Conservation (phyloP, 2,797 vertebrate genomes). For the Acropternis orthonyx region DNA sequence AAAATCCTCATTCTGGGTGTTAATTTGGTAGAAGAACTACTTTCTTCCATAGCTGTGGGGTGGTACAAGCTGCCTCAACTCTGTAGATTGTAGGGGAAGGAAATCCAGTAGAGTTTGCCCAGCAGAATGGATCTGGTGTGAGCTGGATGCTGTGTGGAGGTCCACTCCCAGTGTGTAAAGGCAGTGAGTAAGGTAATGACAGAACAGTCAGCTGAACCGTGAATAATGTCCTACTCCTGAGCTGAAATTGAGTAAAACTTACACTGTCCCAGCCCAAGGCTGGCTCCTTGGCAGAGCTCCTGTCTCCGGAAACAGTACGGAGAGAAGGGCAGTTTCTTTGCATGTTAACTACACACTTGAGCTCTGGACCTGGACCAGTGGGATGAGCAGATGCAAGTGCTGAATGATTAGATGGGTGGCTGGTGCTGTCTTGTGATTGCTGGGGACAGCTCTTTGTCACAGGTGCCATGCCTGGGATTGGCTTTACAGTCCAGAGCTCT, state of each 20-base stretch:
- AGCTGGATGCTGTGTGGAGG: background rate
- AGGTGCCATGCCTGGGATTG: background rate
- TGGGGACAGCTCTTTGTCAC: background rate
- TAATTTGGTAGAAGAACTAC: background rate
- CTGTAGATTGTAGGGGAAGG: background rate
- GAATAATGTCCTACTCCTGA: background rate
- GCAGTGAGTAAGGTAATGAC: background rate
- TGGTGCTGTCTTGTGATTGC: background rate
- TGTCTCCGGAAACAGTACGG: background rate
- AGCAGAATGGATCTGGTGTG: background rate
- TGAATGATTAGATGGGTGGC: background rate
- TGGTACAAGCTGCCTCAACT: background rate
- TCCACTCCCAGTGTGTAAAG: background rate
- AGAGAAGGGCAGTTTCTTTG: background rate
- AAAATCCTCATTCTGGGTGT: background rate
- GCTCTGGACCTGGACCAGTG: background rate
- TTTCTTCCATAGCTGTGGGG: background rate
- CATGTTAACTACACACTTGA: fast-evolving
- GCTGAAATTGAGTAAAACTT: background rate
- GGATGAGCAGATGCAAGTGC: background rate
- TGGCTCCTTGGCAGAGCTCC: background rate
- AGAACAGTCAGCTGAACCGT: background rate
- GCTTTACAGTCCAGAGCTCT: background rate
- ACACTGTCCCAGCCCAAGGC: background rate
- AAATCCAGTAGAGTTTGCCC: background rate